Conservation (phyloP, 2,888 invertebrate genomes). For the Philereme transversata region DNA sequence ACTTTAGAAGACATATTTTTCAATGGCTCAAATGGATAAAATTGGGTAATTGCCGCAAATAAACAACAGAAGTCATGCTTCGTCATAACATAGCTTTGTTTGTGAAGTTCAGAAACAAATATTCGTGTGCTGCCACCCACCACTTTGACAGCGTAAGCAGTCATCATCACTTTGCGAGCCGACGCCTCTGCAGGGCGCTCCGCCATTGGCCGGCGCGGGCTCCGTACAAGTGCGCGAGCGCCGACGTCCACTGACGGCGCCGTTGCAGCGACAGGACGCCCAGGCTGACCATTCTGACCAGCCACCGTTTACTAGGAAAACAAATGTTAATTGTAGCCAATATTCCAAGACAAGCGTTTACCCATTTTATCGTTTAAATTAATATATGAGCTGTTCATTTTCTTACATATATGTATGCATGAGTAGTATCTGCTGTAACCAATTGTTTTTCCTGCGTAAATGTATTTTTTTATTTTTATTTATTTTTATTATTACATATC, state of each 20-base stretch:
- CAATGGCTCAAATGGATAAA: too few species aligned
- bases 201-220: conserved; percentile 96
- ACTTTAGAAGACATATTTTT: too few species aligned
- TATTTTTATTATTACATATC: too few species aligned
- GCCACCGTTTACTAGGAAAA: conserved; percentile 92
- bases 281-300: conserved; percentile 96
- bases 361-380: background rate
- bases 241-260: conserved; percentile 88
- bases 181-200: conserved; percentile 92
- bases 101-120: too few species aligned
- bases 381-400: too few species aligned
- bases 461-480: too few species aligned
- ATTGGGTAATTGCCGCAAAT: too few species aligned
- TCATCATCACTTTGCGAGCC: conserved; percentile 90
- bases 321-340: background rate
- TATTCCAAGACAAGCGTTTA: background rate
- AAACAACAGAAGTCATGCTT: too few species aligned
- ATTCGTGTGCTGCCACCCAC: conserved; percentile 46
- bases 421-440: too few species aligned
- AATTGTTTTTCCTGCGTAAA: too few species aligned
- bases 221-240: conserved; percentile 92
- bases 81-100: too few species aligned
- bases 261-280: conserved; percentile 93
- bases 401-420: too few species aligned
- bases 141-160: conserved; percentile 88